Evolutionary conservation across 2,888 invertebrate species (phyloP).

Genomic region (Suillia variegata): DNA sequence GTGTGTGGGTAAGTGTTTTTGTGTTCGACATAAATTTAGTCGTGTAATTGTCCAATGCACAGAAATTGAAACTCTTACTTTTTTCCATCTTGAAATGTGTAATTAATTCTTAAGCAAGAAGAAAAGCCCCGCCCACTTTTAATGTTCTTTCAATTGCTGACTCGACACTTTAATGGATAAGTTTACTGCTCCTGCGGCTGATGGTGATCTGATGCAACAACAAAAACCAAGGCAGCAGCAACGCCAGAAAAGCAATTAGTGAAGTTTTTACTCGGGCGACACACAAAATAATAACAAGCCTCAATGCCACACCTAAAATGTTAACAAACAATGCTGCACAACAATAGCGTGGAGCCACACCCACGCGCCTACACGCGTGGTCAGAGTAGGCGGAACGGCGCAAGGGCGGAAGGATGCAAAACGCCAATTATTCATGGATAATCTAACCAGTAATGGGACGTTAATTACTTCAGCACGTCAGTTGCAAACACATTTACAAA

Average conservation of each 20-base stretch:
- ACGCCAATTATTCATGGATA: conserved; percentile 60
- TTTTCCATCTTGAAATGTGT: not conserved
- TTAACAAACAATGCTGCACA: conserved; percentile 5
- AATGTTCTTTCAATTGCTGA: conserved; percentile 5
- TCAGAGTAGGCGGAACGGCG: conserved; percentile 15
- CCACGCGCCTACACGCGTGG: conserved; percentile 15
- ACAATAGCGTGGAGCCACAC: not conserved
- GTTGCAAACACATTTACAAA: not conserved
- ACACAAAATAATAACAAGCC: conserved; percentile 29
- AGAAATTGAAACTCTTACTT: not conserved
- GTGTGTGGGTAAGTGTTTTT: too few relatives aligned
- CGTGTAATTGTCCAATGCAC: not conserved
- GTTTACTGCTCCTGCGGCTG: not conserved
- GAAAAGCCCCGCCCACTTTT: not conserved
- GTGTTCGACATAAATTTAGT: too few relatives aligned
- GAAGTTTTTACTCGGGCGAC: conserved; percentile 40
- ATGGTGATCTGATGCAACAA: not conserved
- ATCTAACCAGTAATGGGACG: conserved; percentile 60
- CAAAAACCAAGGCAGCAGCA: not conserved
- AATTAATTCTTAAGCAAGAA: not conserved
- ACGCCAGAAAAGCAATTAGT: conserved; percentile 52
- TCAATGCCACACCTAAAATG: conserved; percentile 29
- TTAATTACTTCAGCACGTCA: conserved; percentile 49
- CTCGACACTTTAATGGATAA: not conserved
- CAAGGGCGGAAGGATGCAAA: conserved; percentile 27